Evolutionary conservation across 2,888 invertebrate genomes (phyloP).

Genomic region (Mactromeris polynyma): DNA sequence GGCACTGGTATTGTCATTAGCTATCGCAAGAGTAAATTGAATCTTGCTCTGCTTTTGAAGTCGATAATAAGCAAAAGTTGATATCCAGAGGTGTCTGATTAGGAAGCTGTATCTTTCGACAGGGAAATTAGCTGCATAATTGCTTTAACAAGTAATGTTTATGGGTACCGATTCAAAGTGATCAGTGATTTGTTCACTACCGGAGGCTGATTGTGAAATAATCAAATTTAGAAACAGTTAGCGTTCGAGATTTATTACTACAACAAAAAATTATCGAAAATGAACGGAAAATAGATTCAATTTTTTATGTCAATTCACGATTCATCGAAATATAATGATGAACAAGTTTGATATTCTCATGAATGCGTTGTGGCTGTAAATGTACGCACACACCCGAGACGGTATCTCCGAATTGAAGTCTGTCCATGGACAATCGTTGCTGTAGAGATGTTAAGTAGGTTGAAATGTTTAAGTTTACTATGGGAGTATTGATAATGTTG

Average conservation of each 20-base stretch:
- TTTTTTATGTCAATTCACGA: constrained; percentile 1
- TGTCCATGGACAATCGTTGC: no score
- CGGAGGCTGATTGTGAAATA: constrained; percentile 19
- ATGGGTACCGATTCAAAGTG: constrained; percentile 21
- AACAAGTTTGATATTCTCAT: not conserved
- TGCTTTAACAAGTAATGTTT: constrained; percentile 43
- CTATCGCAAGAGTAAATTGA: constrained; percentile 35
- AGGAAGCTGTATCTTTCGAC: constrained; percentile 39
- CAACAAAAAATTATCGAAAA: constrained; percentile 5
- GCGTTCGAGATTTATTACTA: constrained; percentile 27
- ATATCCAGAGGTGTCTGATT: constrained; percentile 45
- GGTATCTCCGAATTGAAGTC: no score
- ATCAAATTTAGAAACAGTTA: constrained; percentile 41
- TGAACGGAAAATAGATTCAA: constrained; percentile 12
- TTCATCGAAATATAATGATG: not conserved
- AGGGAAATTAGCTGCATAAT: constrained; percentile 46
- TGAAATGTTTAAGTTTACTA: no score
- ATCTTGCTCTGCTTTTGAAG: constrained; percentile 47
- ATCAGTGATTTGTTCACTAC: constrained; percentile 27
- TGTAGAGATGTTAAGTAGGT: no score
- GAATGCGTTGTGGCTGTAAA: not conserved
- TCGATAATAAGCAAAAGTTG: constrained; percentile 51
- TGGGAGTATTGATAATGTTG: no score
- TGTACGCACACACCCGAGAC: not conserved
- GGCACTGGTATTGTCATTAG: constrained; percentile 40